These are phyloP conservation scores for Toxotes lorentzi DNA, from an alignment of 2,797 vertebrate genomes.

Conservation along the genomic window DNA sequence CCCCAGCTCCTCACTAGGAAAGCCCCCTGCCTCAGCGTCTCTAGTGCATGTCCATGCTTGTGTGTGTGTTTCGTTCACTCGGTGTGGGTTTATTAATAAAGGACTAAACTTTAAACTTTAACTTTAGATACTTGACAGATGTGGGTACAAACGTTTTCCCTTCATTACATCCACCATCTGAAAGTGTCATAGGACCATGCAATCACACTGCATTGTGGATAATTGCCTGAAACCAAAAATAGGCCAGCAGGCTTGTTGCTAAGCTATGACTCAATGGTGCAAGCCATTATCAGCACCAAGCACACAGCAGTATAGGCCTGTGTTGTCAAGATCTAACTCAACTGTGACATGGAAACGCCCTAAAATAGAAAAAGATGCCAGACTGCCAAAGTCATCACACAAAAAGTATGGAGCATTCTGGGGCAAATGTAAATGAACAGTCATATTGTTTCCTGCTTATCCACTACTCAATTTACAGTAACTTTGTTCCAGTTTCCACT, in stretches of 20 bases:
- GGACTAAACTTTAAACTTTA: too few species aligned
- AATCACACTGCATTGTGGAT: slow-evolving; percentile 70
- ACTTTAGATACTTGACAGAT: slow-evolving; percentile 55
- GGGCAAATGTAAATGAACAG: slow-evolving; percentile 5
- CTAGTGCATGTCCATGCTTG: too few species aligned
- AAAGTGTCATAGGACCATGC: slow-evolving; percentile 55
- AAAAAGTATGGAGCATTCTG: background rate
- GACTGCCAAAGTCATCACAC: background rate
- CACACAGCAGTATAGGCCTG: slow-evolving; percentile 44
- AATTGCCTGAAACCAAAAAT: slow-evolving; percentile 80
- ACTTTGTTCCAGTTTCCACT: slow-evolving; percentile 14
- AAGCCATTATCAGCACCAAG: slow-evolving; percentile 63
- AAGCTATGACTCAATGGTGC: slow-evolving; percentile 75
- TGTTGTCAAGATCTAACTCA: slow-evolving; percentile 57
- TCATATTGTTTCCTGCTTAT: slow-evolving; percentile 14
- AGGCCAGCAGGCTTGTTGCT: slow-evolving; percentile 77
- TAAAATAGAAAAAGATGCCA: slow-evolving; percentile 40
- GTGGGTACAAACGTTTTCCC: slow-evolving; percentile 45
- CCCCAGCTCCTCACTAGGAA: too few species aligned
- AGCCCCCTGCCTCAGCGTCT: too few species aligned
- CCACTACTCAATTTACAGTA: slow-evolving; percentile 13
- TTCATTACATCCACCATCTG: slow-evolving; percentile 68
- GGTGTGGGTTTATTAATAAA: too few species aligned
- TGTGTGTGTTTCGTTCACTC: too few species aligned
- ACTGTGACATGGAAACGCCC: slow-evolving; percentile 56